Percentiles rank a stretch among this genome's conserved stretches.
phyloP scores from a whole-genome alignment of 2,888 invertebrate species.

The Netelia virgata region DNA sequence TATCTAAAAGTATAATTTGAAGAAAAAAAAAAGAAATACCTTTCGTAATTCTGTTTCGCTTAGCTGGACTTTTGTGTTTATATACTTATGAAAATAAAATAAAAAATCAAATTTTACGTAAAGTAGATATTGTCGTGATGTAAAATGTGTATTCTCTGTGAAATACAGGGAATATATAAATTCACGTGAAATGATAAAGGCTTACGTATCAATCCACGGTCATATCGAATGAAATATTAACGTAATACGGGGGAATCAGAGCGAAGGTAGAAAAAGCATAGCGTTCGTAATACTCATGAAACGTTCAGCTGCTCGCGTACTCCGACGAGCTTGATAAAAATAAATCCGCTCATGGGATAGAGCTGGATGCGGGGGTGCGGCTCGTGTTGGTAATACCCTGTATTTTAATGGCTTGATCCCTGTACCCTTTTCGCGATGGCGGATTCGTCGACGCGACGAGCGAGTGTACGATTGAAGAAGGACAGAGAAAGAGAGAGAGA shows the following conservation, averaged over 20 bases:
- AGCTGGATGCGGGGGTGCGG: constrained; percentile 55
- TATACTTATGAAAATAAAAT: too few relatives aligned
- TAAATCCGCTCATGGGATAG: constrained; percentile 34
- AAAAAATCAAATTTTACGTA: too few relatives aligned
- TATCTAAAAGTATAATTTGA: too few relatives aligned
- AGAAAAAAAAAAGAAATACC: too few relatives aligned
- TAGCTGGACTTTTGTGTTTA: too few relatives aligned
- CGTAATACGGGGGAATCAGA: background rate
- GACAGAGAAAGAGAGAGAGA: background rate
- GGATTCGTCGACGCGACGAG: background rate
- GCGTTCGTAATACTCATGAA: constrained; percentile 34
- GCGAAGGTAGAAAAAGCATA: constrained; percentile 22
- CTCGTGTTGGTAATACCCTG: constrained; percentile 68
- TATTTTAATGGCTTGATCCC: constrained; percentile 73
- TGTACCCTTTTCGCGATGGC: constrained; percentile 17
- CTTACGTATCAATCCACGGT: too few relatives aligned
- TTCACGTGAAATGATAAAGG: too few relatives aligned
- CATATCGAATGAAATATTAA: background rate
- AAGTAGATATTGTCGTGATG: too few relatives aligned
- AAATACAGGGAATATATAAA: too few relatives aligned
- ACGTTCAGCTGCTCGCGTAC: constrained; percentile 21
- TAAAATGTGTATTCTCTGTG: too few relatives aligned
- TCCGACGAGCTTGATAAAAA: constrained; percentile 12
- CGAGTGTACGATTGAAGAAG: background rate
- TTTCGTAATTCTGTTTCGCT: too few relatives aligned